Evolutionary conservation across 2,888 invertebrate genomes (phyloP).

Genomic region (Philereme transversata): DNA sequence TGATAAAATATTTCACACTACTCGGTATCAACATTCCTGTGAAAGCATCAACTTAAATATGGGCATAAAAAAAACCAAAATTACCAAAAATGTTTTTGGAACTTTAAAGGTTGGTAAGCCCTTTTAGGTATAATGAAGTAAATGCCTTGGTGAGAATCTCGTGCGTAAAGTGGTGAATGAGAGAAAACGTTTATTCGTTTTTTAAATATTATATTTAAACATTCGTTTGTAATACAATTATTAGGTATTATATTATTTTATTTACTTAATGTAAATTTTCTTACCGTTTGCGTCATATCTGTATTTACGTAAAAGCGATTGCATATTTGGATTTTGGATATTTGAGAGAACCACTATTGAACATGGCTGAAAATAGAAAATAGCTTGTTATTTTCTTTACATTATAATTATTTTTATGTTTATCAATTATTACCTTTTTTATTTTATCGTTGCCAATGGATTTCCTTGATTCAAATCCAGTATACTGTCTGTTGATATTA

Average conservation of each 20-base stretch:
- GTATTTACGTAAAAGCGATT: slow-evolving; percentile 71
- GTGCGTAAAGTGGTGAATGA: too few relatives aligned
- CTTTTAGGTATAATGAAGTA: too few relatives aligned
- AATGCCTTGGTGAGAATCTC: too few relatives aligned
- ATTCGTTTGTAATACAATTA: too few relatives aligned
- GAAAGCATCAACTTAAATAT: slow-evolving; percentile 10
- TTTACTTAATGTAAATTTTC: slow-evolving; percentile 40
- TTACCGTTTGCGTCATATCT: slow-evolving; percentile 72
- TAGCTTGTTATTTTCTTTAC: slow-evolving; percentile 16
- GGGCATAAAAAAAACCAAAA: too few relatives aligned
- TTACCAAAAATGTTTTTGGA: too few relatives aligned
- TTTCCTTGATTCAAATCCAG: slow-evolving; percentile 41
- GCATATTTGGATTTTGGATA: slow-evolving; percentile 64
- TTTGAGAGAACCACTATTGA: slow-evolving; percentile 70
- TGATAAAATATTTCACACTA: slow-evolving; percentile 74
- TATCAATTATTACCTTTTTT: slow-evolving; percentile 47
- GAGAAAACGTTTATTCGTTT: too few relatives aligned
- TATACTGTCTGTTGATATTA: slow-evolving; percentile 41
- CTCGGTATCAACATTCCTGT: slow-evolving; percentile 71
- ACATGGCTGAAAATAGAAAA: slow-evolving; percentile 61
- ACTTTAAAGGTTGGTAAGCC: too few relatives aligned
- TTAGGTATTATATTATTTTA: too few relatives aligned
- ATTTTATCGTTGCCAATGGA: slow-evolving; percentile 28
- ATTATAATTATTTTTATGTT: background rate
- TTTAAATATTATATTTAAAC: too few relatives aligned